These are phyloP conservation scores for Corynorhinus townsendii DNA, from an alignment of 2,113 vertebrate species.

Conservation along the genomic window DNA sequence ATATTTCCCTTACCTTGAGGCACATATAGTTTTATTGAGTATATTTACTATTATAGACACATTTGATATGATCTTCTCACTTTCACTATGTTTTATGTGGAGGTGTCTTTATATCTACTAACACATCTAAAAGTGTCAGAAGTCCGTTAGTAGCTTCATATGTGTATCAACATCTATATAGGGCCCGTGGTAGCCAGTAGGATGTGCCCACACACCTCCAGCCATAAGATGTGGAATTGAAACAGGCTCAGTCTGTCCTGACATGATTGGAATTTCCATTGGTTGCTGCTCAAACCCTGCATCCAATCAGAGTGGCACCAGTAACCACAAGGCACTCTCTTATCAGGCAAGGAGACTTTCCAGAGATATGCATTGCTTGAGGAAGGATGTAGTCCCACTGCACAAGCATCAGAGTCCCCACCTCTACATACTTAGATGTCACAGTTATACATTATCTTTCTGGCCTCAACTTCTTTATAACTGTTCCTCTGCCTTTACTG, in stretches of 20 bases:
- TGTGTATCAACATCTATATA: not conserved
- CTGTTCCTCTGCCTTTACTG: not conserved
- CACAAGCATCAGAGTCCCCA: not conserved
- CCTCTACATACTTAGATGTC: not conserved
- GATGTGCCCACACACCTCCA: not conserved
- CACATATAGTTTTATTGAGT: not conserved
- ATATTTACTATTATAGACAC: not conserved
- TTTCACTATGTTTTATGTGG: not conserved
- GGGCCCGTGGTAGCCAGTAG: not conserved
- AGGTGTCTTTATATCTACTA: not conserved
- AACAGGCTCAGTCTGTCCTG: not conserved
- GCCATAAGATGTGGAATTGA: not conserved
- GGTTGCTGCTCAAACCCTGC: not conserved
- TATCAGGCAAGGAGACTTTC: not conserved
- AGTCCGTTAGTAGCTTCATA: not conserved
- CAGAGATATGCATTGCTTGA: not conserved
- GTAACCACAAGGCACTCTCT: not conserved
- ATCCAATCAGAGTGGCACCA: not conserved
- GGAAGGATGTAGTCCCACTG: not conserved
- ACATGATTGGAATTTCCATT: not conserved
- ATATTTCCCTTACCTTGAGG: not conserved
- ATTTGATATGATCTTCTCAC: not conserved
- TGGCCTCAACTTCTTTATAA: not conserved
- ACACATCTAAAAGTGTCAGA: not conserved
- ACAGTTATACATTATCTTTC: not conserved